Evolutionary conservation across 2,888 invertebrate species (phyloP).

Genomic region (Drosophila greeni): DNA sequence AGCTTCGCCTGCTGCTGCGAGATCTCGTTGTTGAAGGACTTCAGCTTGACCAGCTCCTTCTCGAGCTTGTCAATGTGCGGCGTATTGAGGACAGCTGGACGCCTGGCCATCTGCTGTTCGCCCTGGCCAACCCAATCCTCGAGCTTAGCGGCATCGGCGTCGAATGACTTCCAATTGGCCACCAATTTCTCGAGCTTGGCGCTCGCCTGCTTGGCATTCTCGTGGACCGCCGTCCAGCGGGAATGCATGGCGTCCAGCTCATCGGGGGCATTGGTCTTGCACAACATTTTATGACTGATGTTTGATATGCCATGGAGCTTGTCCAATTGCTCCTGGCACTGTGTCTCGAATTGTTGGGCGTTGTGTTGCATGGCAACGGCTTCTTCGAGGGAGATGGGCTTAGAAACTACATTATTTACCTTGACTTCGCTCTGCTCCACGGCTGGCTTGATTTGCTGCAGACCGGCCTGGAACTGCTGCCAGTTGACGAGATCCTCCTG

Average conservation of each 20-base stretch:
- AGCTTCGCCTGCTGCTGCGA: conserved; percentile 91
- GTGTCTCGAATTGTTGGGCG: conserved; percentile 85
- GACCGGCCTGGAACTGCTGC: conserved; percentile 89
- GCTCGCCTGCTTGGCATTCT: conserved; percentile 87
- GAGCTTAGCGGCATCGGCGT: conserved; percentile 86
- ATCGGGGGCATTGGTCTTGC: conserved; percentile 88
- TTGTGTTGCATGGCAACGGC: conserved; percentile 88
- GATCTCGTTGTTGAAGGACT: conserved; percentile 90
- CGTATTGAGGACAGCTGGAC: conserved; percentile 83
- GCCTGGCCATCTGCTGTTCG: conserved; percentile 82
- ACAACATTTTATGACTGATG: conserved; percentile 87
- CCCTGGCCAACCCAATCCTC: conserved; percentile 87
- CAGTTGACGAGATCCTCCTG: conserved; percentile 89
- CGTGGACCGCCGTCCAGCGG: conserved; percentile 91
- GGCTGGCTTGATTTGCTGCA: conserved; percentile 91
- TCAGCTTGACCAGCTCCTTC: conserved; percentile 86
- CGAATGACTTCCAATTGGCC: conserved; percentile 89
- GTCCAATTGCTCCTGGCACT: conserved; percentile 87
- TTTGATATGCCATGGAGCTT: conserved; percentile 86
- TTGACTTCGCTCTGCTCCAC: conserved; percentile 92
- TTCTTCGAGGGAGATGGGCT: conserved; percentile 88
- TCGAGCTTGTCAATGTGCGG: conserved; percentile 88
- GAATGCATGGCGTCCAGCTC: conserved; percentile 91
- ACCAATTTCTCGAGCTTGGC: conserved; percentile 89
- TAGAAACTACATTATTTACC: conserved; percentile 81